phyloP scores from a whole-genome alignment of 2,888 invertebrate genomes.

The Tetranychus truncatus region DNA sequence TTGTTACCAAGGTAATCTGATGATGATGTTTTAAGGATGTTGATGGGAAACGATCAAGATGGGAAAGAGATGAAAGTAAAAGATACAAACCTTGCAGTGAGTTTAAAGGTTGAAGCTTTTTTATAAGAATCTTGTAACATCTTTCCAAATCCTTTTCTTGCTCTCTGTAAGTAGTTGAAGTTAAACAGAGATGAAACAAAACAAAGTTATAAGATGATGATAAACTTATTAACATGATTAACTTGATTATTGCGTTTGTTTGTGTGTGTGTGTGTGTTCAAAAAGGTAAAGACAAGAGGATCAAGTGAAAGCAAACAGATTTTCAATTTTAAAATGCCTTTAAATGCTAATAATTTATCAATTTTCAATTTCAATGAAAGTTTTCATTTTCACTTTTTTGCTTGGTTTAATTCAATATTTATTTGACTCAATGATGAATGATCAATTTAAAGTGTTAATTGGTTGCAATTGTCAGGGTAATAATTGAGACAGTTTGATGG shows the following conservation, averaged over 20 bases:
- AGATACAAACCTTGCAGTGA: neutral
- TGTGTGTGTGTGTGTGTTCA: no score
- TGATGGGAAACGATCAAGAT: neutral
- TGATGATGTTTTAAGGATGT: neutral
- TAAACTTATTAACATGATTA: neutral
- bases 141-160: slow-evolving; percentile 1
- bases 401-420: no score
- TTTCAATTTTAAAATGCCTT: no score
- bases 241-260: neutral
- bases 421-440: no score
- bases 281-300: neutral
- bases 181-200: neutral
- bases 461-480: no score
- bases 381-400: no score
- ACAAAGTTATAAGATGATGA: neutral
- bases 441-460: no score
- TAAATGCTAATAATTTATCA: no score
- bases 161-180: neutral
- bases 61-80: neutral
- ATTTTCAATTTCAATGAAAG: no score
- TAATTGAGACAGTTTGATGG: no score
- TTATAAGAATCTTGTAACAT: neutral
- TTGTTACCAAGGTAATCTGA: neutral
- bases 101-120: neutral
- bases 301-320: neutral